These are phyloP conservation scores for Calephelis perditalis DNA, from an alignment of 2,888 invertebrate genomes.

Conservation along the genomic window DNA sequence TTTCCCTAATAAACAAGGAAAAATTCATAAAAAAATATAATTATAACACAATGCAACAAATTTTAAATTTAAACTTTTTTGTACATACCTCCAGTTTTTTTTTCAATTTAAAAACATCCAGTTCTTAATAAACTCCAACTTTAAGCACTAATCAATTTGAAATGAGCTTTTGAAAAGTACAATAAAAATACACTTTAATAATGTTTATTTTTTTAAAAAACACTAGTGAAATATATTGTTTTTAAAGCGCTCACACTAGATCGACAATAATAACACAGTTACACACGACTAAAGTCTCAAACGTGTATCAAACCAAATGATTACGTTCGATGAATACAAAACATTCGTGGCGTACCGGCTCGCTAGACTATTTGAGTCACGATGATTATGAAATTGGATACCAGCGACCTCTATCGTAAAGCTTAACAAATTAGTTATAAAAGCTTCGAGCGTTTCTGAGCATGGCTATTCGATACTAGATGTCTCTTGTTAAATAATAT, in stretches of 20 bases:
- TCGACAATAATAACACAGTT: slow-evolving; percentile 52
- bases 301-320: slow-evolving; percentile 37
- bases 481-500: slow-evolving; percentile 18
- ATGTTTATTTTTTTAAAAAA: slow-evolving; percentile 43
- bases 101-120: slow-evolving; percentile 1
- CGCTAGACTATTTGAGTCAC: slow-evolving; percentile 25
- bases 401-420: slow-evolving; percentile 40
- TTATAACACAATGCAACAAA: too few species aligned
- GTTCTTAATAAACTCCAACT: not conserved
- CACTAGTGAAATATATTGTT: slow-evolving; percentile 61
- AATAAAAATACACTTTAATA: slow-evolving; percentile 50
- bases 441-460: not conserved
- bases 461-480: slow-evolving; percentile 30
- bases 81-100: slow-evolving; percentile 1
- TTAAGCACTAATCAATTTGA: not conserved
- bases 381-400: slow-evolving; percentile 17
- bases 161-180: slow-evolving; percentile 34
- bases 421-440: slow-evolving; percentile 1
- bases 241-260: slow-evolving; percentile 37
- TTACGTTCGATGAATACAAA: slow-evolving; percentile 69
- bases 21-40: too few species aligned
- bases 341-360: slow-evolving; percentile 29
- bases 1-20: too few species aligned
- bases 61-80: not conserved
- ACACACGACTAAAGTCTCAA: too few species aligned